A percentile compares a stretch with the other conserved stretches of the same genome.
Conservation (phyloP, 2,113 vertebrate species). For the Amphiprion ocellaris region DNA sequence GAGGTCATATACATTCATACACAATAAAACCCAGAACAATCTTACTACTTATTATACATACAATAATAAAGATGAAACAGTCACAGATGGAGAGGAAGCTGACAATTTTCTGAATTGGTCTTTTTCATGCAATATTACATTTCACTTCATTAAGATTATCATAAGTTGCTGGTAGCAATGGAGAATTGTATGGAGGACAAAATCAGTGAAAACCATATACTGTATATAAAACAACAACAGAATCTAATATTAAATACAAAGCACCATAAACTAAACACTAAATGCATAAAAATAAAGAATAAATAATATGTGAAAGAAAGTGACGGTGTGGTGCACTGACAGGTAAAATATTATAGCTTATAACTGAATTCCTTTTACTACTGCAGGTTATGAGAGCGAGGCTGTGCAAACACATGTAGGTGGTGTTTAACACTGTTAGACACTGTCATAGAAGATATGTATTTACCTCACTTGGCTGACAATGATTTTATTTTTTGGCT, state of each 20-base stretch:
- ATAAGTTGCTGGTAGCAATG: conserved; percentile 19
- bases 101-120: conserved; percentile 18
- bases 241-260: not conserved
- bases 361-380: not conserved
- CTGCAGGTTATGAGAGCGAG: not conserved
- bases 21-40: not conserved
- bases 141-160: conserved; percentile 55
- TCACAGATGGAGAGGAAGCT: conserved; percentile 5
- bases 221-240: not conserved
- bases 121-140: conserved; percentile 31
- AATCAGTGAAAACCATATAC: conserved; percentile 21
- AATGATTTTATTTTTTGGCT: not conserved
- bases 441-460: not conserved
- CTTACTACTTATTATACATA: not conserved
- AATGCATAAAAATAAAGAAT: conserved; percentile 6
- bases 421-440: conserved; percentile 41
- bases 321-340: not conserved
- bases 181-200: conserved; percentile 33
- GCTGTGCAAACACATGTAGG: conserved; percentile 3
- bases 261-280: not conserved
- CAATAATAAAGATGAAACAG: not conserved
- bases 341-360: not conserved
- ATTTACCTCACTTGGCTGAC: conserved; percentile 6
- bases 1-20: not conserved
- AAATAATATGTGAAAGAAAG: not conserved